phyloP scores from a whole-genome alignment of 1,140 invertebrate species.

The Calosoma granatense region DNA sequence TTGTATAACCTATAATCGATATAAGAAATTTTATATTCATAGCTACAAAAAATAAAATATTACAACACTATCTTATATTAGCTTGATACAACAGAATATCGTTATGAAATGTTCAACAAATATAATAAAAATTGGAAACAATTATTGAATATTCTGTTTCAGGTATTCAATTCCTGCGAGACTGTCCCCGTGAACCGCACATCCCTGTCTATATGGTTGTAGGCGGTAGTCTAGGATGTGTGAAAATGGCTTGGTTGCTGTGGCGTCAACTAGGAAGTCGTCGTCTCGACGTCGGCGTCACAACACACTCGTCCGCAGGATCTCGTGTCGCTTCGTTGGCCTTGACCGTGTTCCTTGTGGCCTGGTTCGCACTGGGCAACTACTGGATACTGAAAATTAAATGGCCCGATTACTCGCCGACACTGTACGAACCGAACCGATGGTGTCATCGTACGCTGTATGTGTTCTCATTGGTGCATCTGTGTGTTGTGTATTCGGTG shows the following conservation, averaged over 20 bases:
- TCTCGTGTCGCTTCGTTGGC: slow-evolving; percentile 38
- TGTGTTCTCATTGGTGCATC: slow-evolving; percentile 63
- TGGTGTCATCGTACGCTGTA: slow-evolving; percentile 73
- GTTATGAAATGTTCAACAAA: too few species aligned
- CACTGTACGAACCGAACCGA: slow-evolving; percentile 56
- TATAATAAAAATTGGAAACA: too few species aligned
- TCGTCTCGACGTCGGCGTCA: slow-evolving; percentile 42
- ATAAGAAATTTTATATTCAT: too few species aligned
- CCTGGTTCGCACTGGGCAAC: slow-evolving; percentile 68
- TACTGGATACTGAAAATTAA: slow-evolving; percentile 69
- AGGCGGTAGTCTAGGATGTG: slow-evolving; percentile 58
- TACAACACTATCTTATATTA: too few species aligned
- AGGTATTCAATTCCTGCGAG: slow-evolving; percentile 69
- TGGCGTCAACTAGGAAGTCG: slow-evolving; percentile 55
- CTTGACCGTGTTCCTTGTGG: slow-evolving; percentile 57
- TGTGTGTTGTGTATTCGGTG: slow-evolving; percentile 55
- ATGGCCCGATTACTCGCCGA: slow-evolving; percentile 58
- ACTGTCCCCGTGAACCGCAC: slow-evolving; percentile 65
- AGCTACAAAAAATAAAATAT: too few species aligned
- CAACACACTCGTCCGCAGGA: slow-evolving; percentile 38
- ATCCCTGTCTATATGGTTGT: slow-evolving; percentile 78
- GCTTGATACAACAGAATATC: too few species aligned
- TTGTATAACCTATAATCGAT: too few species aligned
- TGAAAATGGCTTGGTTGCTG: slow-evolving; percentile 58
- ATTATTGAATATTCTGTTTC: too few species aligned